Conservation (phyloP, 2,797 vertebrate species). For the Acrossocheilus wenchowensis region DNA sequence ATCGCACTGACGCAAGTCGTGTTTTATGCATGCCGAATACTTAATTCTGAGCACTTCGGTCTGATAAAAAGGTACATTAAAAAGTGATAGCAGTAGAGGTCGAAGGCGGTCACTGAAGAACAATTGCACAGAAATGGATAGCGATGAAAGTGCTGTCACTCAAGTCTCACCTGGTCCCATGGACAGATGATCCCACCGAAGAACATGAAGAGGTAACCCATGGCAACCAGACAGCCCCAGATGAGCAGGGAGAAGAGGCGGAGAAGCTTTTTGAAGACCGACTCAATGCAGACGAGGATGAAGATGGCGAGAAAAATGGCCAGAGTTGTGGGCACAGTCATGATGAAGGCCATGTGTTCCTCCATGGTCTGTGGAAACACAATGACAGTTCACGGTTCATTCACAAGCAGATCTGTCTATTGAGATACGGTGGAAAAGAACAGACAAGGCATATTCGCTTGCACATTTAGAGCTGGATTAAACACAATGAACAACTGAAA, state of each 20-base stretch:
- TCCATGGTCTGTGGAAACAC: constrained; percentile 83
- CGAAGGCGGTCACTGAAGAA: background rate
- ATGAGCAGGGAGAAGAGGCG: constrained; percentile 94
- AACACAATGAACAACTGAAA: background rate
- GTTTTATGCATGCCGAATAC: constrained; percentile 9
- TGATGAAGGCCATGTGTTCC: constrained; percentile 94
- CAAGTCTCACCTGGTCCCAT: constrained; percentile 94
- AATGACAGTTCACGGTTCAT: constrained; percentile 3
- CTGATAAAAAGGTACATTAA: constrained; percentile 1
- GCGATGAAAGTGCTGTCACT: constrained; percentile 18
- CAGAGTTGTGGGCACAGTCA: constrained; percentile 92
- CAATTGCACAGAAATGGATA: background rate
- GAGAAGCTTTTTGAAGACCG: constrained; percentile 94
- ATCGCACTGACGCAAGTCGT: background rate
- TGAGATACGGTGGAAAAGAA: background rate
- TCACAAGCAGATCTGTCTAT: background rate
- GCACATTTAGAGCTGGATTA: background rate
- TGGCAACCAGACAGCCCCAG: constrained; percentile 95
- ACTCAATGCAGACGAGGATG: constrained; percentile 95
- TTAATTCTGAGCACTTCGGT: background rate
- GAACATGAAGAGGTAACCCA: constrained; percentile 99
- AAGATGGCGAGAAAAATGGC: constrained; percentile 97
- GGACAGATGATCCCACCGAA: constrained; percentile 93
- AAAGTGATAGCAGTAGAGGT: constrained; percentile 1
- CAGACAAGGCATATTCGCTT: background rate